Conservation (phyloP, 2,113 vertebrate genomes). For the Notiomystis cincta region DNA sequence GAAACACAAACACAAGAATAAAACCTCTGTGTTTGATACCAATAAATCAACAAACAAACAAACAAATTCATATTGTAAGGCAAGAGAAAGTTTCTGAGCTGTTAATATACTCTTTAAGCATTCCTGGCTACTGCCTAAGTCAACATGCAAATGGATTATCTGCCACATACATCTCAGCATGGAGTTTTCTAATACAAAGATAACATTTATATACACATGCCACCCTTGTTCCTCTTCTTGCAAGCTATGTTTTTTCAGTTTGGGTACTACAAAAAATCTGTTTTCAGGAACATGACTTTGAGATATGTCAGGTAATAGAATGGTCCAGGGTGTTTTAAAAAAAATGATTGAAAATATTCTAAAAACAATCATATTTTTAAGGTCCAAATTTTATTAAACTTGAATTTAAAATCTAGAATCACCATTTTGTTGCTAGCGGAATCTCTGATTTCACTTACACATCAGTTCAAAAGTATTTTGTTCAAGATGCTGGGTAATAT, state of each 20-base stretch:
- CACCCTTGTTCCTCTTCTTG: not conserved
- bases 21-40: not conserved
- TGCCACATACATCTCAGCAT: not conserved
- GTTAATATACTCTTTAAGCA: not conserved
- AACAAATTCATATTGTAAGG: not conserved
- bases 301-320: not conserved
- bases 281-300: not conserved
- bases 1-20: not conserved
- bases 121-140: not conserved
- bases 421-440: not conserved
- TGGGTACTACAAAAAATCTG: not conserved
- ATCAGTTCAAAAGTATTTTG: not conserved
- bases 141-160: not conserved
- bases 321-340: not conserved
- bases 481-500: not conserved
- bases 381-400: not conserved
- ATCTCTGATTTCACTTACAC: not conserved
- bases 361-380: not conserved
- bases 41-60: not conserved
- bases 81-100: not conserved
- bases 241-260: not conserved
- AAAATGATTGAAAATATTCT: not conserved
- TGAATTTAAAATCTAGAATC: not conserved
- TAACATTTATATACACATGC: not conserved
- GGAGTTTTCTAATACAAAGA: not conserved